Conservation (phyloP, 1,140 invertebrate genomes). For the Nixonia krombeini region DNA sequence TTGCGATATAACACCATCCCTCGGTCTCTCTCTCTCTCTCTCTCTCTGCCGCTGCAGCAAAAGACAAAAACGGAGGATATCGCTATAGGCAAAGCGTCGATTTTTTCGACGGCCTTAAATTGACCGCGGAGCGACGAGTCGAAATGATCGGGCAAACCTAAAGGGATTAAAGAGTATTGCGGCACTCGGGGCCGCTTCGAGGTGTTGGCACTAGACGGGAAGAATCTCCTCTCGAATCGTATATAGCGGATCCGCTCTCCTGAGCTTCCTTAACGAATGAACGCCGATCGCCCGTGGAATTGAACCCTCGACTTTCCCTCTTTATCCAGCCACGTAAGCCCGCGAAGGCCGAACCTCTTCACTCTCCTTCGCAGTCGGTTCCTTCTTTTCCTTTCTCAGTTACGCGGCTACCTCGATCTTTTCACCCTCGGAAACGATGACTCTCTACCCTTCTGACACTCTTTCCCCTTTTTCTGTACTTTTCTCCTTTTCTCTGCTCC, state of each 20-base stretch:
- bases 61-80: not conserved
- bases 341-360: too few species aligned
- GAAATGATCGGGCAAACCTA: slow-evolving; percentile 17
- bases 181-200: slow-evolving; percentile 1
- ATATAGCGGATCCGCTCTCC: slow-evolving; percentile 37
- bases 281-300: slow-evolving; percentile 48
- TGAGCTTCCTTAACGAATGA: slow-evolving; percentile 46
- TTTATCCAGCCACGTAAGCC: slow-evolving; percentile 16
- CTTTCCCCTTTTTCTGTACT: too few species aligned
- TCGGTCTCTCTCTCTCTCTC: slow-evolving; percentile 1
- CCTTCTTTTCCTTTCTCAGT: slow-evolving; percentile 27
- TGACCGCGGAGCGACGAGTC: not conserved
- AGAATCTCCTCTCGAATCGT: slow-evolving; percentile 30
- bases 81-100: not conserved
- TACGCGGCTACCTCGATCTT: not conserved
- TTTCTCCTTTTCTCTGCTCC: too few species aligned
- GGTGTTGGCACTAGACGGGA: slow-evolving; percentile 39
- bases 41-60: not conserved
- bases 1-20: too few species aligned
- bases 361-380: slow-evolving; percentile 43
- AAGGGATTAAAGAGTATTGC: slow-evolving; percentile 25
- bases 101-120: not conserved
- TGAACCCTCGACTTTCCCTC: slow-evolving; percentile 48
- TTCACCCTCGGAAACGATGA: too few species aligned
- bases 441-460: too few species aligned